A percentile compares a stretch with the other conserved stretches of the same genome.
These are phyloP conservation scores for Pelobates cultripes DNA, from an alignment of 2,797 vertebrate species.

Conservation along the genomic window DNA sequence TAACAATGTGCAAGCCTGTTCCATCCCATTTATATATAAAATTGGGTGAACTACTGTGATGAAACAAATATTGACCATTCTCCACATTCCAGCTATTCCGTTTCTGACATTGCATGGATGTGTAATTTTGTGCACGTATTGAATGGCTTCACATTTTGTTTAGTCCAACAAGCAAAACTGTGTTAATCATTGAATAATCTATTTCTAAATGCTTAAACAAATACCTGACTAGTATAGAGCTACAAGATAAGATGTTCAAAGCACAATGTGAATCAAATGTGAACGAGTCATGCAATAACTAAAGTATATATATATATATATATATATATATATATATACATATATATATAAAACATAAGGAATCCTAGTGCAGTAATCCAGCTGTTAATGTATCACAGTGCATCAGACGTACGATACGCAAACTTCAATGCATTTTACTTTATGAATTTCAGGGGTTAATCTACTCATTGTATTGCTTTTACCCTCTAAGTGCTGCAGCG, in stretches of 20 bases:
- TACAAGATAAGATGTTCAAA: too few relatives aligned
- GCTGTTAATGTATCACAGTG: background rate
- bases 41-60: background rate
- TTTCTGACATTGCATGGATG: background rate
- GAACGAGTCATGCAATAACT: too few relatives aligned
- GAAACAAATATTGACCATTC: background rate
- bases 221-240: too few relatives aligned
- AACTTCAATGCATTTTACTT: background rate
- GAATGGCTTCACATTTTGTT: background rate
- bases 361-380: too few relatives aligned
- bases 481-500: background rate
- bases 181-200: background rate
- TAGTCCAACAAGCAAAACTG: background rate
- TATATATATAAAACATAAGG: background rate
- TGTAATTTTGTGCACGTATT: background rate
- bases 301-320: too few relatives aligned
- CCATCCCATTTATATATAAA: too few relatives aligned
- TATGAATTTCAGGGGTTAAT: slow-evolving; percentile 4
- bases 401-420: background rate
- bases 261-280: too few relatives aligned
- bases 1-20: too few relatives aligned
- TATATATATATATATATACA: background rate
- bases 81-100: too few relatives aligned
- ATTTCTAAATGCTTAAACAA: too few relatives aligned
- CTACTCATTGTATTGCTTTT: background rate